Evolutionary conservation across 1,140 invertebrate species (phyloP), one percentile per base, ranked within the genome.

Genomic region (Trichonephila clavipes): DNA sequence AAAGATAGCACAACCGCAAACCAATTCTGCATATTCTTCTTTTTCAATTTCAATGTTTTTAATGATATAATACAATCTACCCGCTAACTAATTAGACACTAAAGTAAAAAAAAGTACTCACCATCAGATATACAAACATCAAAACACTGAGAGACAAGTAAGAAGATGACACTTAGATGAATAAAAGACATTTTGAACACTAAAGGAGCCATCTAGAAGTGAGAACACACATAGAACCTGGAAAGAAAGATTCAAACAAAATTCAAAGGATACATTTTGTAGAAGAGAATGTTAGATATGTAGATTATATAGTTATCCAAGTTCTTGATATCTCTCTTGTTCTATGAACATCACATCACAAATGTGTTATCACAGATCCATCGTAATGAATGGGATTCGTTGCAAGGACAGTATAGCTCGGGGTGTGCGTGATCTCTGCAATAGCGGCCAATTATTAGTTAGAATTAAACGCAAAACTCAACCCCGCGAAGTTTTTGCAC

Each of bases 121-220:
- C 92, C 92, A 51, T 93, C 92, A 21, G 92, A 59, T 24, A 62
- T 51, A 82, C 85, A 88, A 77, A 88, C 59, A 93, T 93, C 58
- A 88, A 93, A 93, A 93, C 85, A 88, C 51, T 86, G 69, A 93
- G 62, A 93, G 85, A 93, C 40, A 82, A 93, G 44, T 40, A 93
- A 88, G 85, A 93, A 93, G 92, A 88, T 40, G 83, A 92, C 81
- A 87, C 64, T 87, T 92, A 92, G 82, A 88, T 12, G 66, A 88
- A 21, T 51, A 62, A 93, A 40, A 93, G 61, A 88, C 85, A 93
- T 92, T 51, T 72, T 83, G 59, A 93, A 86, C 62, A 44, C 83
- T 93, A 88, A 51, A 72, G 7, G 44, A 91, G 51, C 69, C 85
- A 93, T 64, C 91, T 77, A 87, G 91, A 59, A 87, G 86, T 58